Base-by-base conservation (phyloP, 2,113 vertebrate genomes). In the Triplophysa siluroides region DNA sequence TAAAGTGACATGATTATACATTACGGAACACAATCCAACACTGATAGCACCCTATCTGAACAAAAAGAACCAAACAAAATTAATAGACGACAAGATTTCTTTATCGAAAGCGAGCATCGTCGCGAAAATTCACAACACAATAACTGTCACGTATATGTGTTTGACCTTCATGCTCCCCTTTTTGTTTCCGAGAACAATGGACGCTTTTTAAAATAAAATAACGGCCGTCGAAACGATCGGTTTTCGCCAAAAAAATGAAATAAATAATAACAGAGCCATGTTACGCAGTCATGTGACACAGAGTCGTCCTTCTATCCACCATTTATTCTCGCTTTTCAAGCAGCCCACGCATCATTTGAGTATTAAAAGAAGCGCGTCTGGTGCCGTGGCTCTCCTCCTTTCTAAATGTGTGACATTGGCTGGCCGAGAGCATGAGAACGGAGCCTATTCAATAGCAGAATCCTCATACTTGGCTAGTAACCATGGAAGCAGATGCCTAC, bases 401-500 rank as follows among this genome's bases (percentile, higher is more conserved):
- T 52, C 78, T 91, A 91, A 95, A 95, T 93, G 94, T 93, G 93
- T 94, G 94, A 93, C 95, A 96, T 90, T 91, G 91, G 94, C 94
- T 92, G 92, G 76, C 93, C 93, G 94, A 94, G 95, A 96, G 95
- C 95, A 96, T 96, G 95, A 97, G 96, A 97, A 97, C 94, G 87
- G 88, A 91, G 92, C 92, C 92, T 92, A 92, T 93, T 96, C 93
- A 96, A 98, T 96, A 94, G 95, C 94, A 86, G 93, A 94, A 93
- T 96, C 95, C 94, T 94, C 96, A 96, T 97, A 93, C 93, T 95
- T 95, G 94, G 94, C 92, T 94, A 93, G 97, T 98, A 95, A 96
- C 96, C 97, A 98, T 98, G 96, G 97, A 96, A 97, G 96, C 96
- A 96, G 95, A 95, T 95, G 96, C 94, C 91, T 94, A 90, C 93